Percentiles rank a stretch among this genome's conserved stretches.
These are phyloP conservation scores for Phataginus tetradactyla DNA, from an alignment of 2,797 vertebrate genomes.

Conservation along the genomic window DNA sequence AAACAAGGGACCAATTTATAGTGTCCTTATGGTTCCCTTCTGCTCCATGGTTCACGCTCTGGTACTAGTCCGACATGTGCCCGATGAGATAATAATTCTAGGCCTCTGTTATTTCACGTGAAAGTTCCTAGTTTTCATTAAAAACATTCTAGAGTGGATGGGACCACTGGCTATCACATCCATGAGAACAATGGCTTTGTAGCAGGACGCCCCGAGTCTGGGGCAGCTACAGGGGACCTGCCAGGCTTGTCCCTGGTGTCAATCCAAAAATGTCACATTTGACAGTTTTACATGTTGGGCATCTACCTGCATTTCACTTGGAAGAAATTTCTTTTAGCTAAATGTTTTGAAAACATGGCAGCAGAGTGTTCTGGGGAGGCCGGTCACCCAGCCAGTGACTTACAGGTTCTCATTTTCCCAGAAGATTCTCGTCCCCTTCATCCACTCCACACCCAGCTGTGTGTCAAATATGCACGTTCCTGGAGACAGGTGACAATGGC, in stretches of 20 bases:
- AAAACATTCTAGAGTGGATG: not conserved
- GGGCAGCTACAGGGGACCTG: not conserved
- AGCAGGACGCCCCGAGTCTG: not conserved
- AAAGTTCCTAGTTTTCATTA: constrained; percentile 16
- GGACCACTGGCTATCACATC: not conserved
- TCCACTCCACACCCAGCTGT: accelerated
- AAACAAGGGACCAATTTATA: constrained; percentile 8
- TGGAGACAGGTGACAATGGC: not conserved
- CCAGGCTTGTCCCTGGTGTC: not conserved
- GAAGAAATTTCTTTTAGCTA: not conserved
- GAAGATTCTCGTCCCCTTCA: not conserved
- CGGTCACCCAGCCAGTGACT: accelerated
- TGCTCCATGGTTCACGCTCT: not conserved
- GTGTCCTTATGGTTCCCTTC: not conserved
- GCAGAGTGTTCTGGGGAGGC: not conserved
- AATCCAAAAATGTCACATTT: not conserved
- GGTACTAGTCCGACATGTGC: not conserved
- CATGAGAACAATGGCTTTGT: not conserved
- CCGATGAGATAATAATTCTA: constrained; percentile 9
- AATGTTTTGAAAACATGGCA: not conserved
- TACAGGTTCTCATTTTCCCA: not conserved
- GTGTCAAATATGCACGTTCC: not conserved
- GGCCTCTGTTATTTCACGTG: constrained; percentile 27
- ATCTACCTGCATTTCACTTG: not conserved
- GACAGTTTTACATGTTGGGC: not conserved